Conservation (phyloP, 2,888 invertebrate genomes). For the Apotomis turbidana region DNA sequence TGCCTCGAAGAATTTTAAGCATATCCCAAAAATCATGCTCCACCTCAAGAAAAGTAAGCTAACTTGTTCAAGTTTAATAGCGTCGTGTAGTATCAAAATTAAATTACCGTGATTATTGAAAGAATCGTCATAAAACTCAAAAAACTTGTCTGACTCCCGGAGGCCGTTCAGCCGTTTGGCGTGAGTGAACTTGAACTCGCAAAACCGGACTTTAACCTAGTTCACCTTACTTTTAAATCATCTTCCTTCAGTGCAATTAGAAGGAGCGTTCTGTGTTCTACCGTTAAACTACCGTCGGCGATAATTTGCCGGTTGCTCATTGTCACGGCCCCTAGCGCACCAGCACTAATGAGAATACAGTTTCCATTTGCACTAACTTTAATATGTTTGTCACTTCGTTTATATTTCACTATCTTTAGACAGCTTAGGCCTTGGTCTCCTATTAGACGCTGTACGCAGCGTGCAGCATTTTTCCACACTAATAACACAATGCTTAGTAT, state of each 20-base stretch:
- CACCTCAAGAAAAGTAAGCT: not conserved
- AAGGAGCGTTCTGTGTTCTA: constrained; percentile 17
- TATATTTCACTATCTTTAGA: constrained; percentile 43
- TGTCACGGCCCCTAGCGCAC: constrained; percentile 54
- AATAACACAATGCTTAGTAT: too few relatives aligned
- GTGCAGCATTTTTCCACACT: too few relatives aligned
- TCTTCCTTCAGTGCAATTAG: constrained; percentile 26
- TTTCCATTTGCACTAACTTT: constrained; percentile 51
- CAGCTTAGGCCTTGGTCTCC: not conserved
- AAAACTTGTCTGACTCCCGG: constrained; percentile 18
- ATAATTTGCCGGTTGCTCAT: constrained; percentile 47
- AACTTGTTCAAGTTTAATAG: not conserved
- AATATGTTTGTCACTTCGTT: constrained; percentile 56
- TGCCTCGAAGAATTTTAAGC: not conserved
- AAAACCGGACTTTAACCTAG: constrained; percentile 31
- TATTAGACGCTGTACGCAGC: too few relatives aligned
- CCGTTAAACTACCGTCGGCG: constrained; percentile 42
- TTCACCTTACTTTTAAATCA: constrained; percentile 26
- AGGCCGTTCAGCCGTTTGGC: constrained; percentile 30
- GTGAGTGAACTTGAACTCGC: constrained; percentile 34
- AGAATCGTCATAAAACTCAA: constrained; percentile 20
- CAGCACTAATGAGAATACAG: constrained; percentile 59
- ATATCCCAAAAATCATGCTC: not conserved
- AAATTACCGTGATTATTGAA: constrained; percentile 5
- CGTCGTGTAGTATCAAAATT: not conserved